Conservation (phyloP, 2,888 invertebrate species). For the Luffia ferchaultella region DNA sequence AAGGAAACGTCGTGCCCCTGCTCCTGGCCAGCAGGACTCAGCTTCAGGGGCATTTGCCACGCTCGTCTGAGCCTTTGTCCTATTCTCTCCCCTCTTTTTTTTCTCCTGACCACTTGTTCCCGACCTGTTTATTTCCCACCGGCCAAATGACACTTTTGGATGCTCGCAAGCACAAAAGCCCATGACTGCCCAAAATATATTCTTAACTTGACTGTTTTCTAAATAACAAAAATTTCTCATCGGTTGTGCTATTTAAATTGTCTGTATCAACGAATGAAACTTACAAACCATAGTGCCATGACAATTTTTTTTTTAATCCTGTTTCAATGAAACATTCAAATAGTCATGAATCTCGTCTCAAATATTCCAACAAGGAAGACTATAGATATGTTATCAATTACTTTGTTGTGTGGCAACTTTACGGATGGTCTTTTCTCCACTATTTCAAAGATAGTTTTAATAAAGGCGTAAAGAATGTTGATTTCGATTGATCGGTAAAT, state of each 20-base stretch:
- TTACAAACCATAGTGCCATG: background rate
- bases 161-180: no score
- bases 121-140: no score
- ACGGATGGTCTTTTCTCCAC: conserved; percentile 42
- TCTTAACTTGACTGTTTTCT: no score
- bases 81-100: no score
- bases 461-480: conserved; percentile 28
- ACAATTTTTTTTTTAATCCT: background rate
- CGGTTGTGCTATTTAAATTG: background rate
- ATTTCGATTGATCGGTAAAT: conserved; percentile 16
- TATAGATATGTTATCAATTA: background rate
- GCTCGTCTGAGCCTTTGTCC: conserved; percentile 68
- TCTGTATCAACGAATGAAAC: background rate
- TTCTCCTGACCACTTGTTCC: no score
- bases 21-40: conserved; percentile 71
- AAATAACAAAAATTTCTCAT: background rate
- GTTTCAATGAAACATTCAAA: background rate
- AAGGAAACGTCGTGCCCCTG: conserved; percentile 72
- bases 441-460: conserved; percentile 54
- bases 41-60: conserved; percentile 89
- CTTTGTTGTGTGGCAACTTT: background rate
- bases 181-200: no score
- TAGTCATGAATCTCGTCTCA: background rate
- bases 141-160: no score
- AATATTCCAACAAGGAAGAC: background rate